These are phyloP conservation scores for Trissolcus basalis DNA, from an alignment of 1,140 invertebrate genomes.

Conservation along the genomic window DNA sequence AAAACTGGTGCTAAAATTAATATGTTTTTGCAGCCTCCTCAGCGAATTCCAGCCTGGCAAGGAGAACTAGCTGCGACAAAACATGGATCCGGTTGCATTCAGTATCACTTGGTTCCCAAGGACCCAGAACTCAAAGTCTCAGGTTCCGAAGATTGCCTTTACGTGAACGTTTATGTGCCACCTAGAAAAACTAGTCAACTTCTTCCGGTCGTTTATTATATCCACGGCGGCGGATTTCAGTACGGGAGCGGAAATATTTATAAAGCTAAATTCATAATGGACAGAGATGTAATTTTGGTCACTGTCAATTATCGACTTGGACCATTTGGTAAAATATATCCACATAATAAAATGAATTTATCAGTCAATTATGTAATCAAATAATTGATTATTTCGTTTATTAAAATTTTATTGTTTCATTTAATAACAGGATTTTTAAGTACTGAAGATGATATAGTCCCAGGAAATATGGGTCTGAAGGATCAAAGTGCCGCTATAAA, in stretches of 20 bases:
- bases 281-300: conserved; percentile 79
- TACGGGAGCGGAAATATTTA: conserved; percentile 71
- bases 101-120: conserved; percentile 64
- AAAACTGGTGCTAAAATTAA: too few relatives aligned
- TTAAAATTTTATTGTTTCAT: conserved; percentile 7
- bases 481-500: conserved; percentile 79
- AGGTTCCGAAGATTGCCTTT: conserved; percentile 79
- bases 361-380: too few relatives aligned
- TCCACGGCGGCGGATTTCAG: conserved; percentile 70
- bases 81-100: conserved; percentile 69
- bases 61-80: conserved; percentile 72
- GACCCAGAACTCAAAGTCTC: conserved; percentile 57
- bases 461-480: conserved; percentile 80
- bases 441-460: conserved; percentile 76
- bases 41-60: conserved; percentile 67
- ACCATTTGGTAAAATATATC: conserved; percentile 73
- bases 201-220: conserved; percentile 69
- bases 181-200: conserved; percentile 25
- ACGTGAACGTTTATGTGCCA: conserved; percentile 79
- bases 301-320: conserved; percentile 81
- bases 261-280: conserved; percentile 79
- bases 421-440: conserved; percentile 74
- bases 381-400: too few relatives aligned
- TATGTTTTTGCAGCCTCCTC: conserved; percentile 62
- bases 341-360: neutral